Percentiles rank a stretch among this genome's conserved stretches.
Evolutionary conservation across 2,797 vertebrate genomes (phyloP).

Genomic region (Enteromius unitaeniatus): DNA sequence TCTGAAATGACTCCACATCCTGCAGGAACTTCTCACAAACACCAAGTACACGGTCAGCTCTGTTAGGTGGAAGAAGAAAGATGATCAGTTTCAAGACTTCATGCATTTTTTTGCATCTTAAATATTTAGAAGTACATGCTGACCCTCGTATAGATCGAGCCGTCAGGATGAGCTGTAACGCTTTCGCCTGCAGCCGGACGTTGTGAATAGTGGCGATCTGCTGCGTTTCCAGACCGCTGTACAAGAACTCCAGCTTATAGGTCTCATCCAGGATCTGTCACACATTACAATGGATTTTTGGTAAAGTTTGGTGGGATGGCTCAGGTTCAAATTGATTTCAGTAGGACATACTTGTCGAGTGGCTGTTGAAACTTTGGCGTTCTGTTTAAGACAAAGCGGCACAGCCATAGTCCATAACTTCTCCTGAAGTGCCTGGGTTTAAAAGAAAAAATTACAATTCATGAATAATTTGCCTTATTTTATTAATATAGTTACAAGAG

Average conservation of each 20-base stretch:
- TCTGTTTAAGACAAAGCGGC: constrained; percentile 93
- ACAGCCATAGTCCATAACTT: constrained; percentile 95
- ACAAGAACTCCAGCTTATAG: constrained; percentile 97
- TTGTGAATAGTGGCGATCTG: constrained; percentile 94
- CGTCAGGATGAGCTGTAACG: constrained; percentile 89
- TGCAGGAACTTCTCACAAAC: constrained; percentile 95
- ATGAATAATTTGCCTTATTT: neutral
- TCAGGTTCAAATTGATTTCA: neutral
- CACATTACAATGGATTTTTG: neutral
- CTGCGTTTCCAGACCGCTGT: constrained; percentile 87
- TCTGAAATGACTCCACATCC: constrained; percentile 93
- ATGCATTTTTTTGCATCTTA: neutral
- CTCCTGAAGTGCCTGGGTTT: constrained; percentile 89
- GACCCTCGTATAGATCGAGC: constrained; percentile 89
- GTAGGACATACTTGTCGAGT: constrained; percentile 83
- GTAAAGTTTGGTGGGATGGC: neutral
- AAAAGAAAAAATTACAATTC: neutral
- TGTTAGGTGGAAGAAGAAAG: constrained; percentile 64
- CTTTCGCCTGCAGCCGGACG: constrained; percentile 92
- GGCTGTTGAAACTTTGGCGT: constrained; percentile 87
- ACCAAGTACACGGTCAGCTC: constrained; percentile 86
- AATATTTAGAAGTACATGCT: constrained; percentile 57
- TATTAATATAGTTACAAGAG: neutral
- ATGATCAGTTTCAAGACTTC: neutral
- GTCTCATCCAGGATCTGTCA: constrained; percentile 93